A percentile compares a stretch with the other conserved stretches of the same genome.
Conservation (phyloP, 2,888 invertebrate species). For the Dastarcus helophoroides region DNA sequence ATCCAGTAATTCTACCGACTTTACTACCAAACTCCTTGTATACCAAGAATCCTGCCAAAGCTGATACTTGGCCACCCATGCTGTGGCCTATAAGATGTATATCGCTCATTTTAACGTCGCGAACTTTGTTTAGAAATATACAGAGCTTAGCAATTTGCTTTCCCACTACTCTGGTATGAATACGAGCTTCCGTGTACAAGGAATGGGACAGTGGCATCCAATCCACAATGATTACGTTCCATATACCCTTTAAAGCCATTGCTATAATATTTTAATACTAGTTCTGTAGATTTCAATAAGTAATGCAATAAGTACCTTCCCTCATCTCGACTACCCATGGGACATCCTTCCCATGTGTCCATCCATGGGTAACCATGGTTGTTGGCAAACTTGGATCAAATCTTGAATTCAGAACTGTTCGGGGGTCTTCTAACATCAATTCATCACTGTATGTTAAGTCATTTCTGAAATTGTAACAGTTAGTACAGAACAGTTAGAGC, state of each 20-base stretch:
- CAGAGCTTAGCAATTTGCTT: conserved; percentile 33
- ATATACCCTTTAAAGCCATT: conserved; percentile 18
- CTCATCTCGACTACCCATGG: conserved; percentile 30
- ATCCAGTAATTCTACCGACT: conserved; percentile 37
- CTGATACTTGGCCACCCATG: conserved; percentile 43
- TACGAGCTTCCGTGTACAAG: conserved; percentile 38
- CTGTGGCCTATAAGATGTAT: conserved; percentile 44
- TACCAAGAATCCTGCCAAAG: conserved; percentile 33
- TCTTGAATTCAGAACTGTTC: conserved; percentile 20
- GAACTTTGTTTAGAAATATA: conserved; percentile 19
- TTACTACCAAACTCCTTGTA: conserved; percentile 22
- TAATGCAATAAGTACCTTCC: conserved; percentile 22
- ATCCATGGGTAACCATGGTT: conserved; percentile 31
- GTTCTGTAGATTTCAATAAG: not conserved
- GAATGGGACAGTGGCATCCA: conserved; percentile 42
- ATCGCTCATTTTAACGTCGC: conserved; percentile 17
- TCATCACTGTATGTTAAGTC: no score
- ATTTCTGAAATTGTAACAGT: no score
- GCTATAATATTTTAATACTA: conserved; percentile 21
- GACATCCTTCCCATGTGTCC: conserved; percentile 27
- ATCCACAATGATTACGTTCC: conserved; percentile 43
- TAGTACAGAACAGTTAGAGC: no score
- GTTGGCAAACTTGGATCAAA: conserved; percentile 24
- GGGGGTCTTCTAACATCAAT: no score
- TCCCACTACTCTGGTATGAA: conserved; percentile 38